Evolutionary conservation across 2,888 invertebrate genomes (phyloP), one percentile per base, ranked within the genome.

Genomic region (Ormyrus labotus): DNA sequence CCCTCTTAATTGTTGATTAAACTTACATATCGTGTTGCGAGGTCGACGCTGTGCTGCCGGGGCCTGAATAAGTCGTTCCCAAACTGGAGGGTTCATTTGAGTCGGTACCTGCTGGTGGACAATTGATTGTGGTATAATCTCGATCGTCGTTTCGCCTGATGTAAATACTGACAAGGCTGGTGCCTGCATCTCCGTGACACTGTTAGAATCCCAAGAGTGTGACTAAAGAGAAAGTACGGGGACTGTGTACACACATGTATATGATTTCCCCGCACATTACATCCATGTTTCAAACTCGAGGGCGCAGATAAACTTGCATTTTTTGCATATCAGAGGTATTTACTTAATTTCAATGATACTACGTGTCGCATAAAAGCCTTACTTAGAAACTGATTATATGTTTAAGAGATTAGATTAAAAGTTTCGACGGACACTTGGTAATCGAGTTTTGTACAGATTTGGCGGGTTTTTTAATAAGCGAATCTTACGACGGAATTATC

Each of bases 101-200:
- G 19, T n/a, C 8, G 8, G 55, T 67, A 19, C 45, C 19, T 60
- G 78, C n/a, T 45, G 67, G 10, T 51, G 50, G 10, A 7, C 10
- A 63, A 13, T 13, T 55, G 11, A 47, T 57, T 64, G 73, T 10
- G 53, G 7, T n/a, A 34, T 58, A 19, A 55, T 67, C 57, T 19
- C 60, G 55, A 53, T 13, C 13, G 67, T 6, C 10, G 65, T 10
- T 55, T 19, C 53, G 55, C 61, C 60, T 71, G 78, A 71, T 63
- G 75, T 34, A 78, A 57, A 61, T 58, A 67, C 83, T 84, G 86
- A 34, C 85, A 86, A 85, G 84, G 84, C 84, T 83, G 85, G 86
- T 85, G 89, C 88, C 89, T 90, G 90, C 88, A 89, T 88, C 87
- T 87, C 89, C 88, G 88, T 88, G 86, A 89, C 88, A 90, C 90